Percentiles rank a stretch among this genome's conserved stretches.
phyloP scores from a whole-genome alignment of 2,113 vertebrate species.

The Pseudonaja textilis region DNA sequence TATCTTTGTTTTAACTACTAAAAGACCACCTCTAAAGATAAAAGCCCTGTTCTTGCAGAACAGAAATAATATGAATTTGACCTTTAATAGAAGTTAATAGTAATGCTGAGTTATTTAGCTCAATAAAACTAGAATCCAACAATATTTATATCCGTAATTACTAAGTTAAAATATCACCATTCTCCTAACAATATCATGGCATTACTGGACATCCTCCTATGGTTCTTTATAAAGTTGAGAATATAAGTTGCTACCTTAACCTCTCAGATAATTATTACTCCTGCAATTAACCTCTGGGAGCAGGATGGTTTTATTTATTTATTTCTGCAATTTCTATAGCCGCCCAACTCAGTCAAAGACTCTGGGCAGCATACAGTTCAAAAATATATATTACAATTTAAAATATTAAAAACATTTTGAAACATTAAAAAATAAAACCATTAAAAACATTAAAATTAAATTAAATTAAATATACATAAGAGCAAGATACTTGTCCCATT shows the following conservation, averaged over 20 bases:
- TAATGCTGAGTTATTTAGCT: background rate
- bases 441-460: background rate
- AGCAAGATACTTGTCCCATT: background rate
- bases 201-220: background rate
- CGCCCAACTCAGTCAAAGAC: background rate
- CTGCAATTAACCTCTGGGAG: background rate
- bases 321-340: background rate
- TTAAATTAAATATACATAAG: background rate
- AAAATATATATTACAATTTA: background rate
- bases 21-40: background rate
- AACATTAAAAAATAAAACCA: background rate
- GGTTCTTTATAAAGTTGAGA: background rate
- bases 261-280: background rate
- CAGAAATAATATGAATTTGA: background rate
- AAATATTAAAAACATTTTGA: background rate
- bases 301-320: background rate
- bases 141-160: background rate
- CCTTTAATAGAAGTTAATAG: background rate
- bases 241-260: background rate
- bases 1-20: background rate
- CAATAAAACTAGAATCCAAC: background rate
- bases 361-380: background rate
- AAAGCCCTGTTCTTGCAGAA: background rate
- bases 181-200: background rate
- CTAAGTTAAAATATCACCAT: background rate